Evolutionary conservation across 2,888 invertebrate genomes (phyloP), one percentile per base, ranked within the genome.

Genomic region (Orchesellides sinensis): DNA sequence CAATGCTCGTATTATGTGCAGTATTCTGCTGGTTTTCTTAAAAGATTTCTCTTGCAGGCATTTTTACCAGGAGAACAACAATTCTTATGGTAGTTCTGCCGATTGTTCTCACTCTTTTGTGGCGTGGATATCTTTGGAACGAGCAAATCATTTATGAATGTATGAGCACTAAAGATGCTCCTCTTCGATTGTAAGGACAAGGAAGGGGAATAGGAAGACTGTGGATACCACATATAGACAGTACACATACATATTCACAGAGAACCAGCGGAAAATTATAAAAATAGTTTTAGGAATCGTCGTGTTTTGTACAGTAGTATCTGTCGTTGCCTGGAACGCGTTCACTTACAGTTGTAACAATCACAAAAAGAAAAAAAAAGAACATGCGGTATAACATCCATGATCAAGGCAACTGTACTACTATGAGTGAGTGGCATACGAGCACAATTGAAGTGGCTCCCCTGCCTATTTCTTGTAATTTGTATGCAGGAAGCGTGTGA

Each of bases 401-500:
- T 25, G 19, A 8, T 25, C 23, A 40, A 4, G 21, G 29, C 4
- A 54, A 65, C 69, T 69, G 78, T 69, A 78, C 61, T n/a, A n/a
- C n/a, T n/a, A n/a, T n/a, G n/a, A n/a, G n/a, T 69, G 68, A 66
- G 66, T 69, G 69, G 69, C 32, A 29, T 54, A 66, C 72, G 77
- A 68, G 72, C 47, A 80, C 29, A 72, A 72, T 80, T 80, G 72
- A 73, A 80, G 70, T 70, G 75, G 75, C 65, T 83, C 83, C 77
- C 83, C 68, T 82, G 69, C 63, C 70, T 77, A 70, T 83, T 83
- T 59, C 72, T 78, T 21, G 47, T 83, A 70, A 87, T 87, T 87
- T 84, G 82, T 85, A 85, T 84, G 74, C 85, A 66, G 82, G 49
- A 54, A 72, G 83, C 79, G 85, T 85, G 84, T 75, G 84, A 84